A percentile compares a stretch with the other conserved stretches of the same genome.
phyloP scores from a whole-genome alignment of 2,888 invertebrate genomes.

The Calephelis perditalis region DNA sequence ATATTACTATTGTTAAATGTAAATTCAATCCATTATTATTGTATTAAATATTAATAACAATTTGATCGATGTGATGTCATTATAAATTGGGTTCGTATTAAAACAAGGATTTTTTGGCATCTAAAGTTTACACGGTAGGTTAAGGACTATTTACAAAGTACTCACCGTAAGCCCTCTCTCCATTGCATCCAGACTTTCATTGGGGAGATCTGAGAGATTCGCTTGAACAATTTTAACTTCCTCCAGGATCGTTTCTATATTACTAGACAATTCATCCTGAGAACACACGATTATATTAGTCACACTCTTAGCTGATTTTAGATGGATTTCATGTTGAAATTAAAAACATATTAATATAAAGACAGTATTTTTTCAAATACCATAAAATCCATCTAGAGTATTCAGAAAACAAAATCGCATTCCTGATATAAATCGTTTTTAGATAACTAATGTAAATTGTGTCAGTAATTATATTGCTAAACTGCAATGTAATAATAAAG shows the following conservation, averaged over 20 bases:
- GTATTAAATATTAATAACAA: conserved; percentile 6
- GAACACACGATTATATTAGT: conserved; percentile 69
- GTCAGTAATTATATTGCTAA: no score
- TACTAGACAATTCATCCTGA: conserved; percentile 81
- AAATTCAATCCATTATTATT: not conserved
- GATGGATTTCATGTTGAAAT: conserved; percentile 6
- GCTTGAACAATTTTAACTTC: conserved; percentile 83
- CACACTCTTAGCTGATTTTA: conserved; percentile 32
- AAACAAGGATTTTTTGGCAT: no score
- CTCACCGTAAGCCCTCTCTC: conserved; percentile 85
- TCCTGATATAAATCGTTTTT: not conserved
- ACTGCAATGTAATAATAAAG: no score
- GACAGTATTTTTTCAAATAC: not conserved
- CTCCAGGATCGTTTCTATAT: conserved; percentile 83
- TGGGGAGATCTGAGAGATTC: conserved; percentile 82
- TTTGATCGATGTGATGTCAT: not conserved
- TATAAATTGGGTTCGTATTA: not conserved
- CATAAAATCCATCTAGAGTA: conserved; percentile 11
- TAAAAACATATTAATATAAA: not conserved
- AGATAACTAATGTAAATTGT: not conserved
- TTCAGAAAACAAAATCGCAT: conserved; percentile 1
- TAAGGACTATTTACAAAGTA: conserved; percentile 41
- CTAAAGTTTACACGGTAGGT: no score
- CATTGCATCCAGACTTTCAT: conserved; percentile 85
- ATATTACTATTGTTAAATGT: not conserved